These are phyloP conservation scores for Xiphophorus hellerii DNA, from an alignment of 2,113 vertebrate species.

Conservation along the genomic window DNA sequence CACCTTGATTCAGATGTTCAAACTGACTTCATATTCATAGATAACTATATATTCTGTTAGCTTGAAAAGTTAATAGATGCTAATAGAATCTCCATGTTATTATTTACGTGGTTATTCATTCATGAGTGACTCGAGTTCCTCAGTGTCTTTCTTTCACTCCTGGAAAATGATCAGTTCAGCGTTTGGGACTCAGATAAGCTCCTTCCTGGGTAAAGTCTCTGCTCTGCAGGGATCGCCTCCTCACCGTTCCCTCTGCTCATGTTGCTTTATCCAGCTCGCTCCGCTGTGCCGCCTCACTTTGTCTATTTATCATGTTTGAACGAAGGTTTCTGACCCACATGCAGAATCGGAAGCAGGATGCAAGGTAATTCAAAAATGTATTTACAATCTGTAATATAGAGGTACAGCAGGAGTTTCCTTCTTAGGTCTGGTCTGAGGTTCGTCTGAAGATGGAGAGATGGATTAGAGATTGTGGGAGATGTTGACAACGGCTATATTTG, in stretches of 20 bases:
- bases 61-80: not conserved
- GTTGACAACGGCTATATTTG: no score
- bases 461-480: no score
- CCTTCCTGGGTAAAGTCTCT: not conserved
- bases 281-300: not conserved
- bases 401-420: no score
- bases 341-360: no score
- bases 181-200: not conserved
- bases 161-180: not conserved
- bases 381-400: no score
- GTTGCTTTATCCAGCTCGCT: not conserved
- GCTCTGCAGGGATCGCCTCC: conserved; percentile 2
- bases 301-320: no score
- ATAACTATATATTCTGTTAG: not conserved
- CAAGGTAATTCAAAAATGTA: no score
- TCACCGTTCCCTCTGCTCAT: not conserved
- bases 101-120: not conserved
- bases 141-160: not conserved
- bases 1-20: no score
- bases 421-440: no score
- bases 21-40: no score
- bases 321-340: no score
- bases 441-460: no score
- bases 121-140: not conserved
- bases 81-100: not conserved